Base-by-base conservation (phyloP, 92 coral and sea anemone species). In the Phenganax subtilis region DNA sequence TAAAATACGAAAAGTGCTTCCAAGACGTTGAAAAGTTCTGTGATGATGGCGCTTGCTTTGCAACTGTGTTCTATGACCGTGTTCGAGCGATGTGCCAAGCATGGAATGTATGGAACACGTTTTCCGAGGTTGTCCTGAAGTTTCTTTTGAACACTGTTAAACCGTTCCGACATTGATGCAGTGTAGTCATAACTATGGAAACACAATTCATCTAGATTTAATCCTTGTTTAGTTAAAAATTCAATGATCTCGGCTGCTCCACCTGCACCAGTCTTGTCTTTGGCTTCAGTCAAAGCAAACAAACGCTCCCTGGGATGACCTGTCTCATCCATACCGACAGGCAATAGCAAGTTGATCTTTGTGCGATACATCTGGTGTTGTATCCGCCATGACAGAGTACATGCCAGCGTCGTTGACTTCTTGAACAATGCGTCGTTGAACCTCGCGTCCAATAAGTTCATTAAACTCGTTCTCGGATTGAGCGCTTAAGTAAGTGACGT, bases 291-390 rank as follows among this genome's bases (percentile, higher is more conserved):
- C 56, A 73, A 29, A 8, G 77, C 47, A 16, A 73, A 3, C 59
- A 30, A 73, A 11, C 60, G 77, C 28, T 75, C 80, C 25, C 53
- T 75, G 55, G 80, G 64, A 62, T 75, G 80, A 55, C 80, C 80
- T 8, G 10, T 17, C 2, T 8, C 2, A 16, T 75, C 80, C 64
- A 75, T 75, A 54, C 37, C 66, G 80, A 52, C 80, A 75, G 20
- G 80, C 80, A 75, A 75, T 17, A 3, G 80, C 80, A 75, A 75
- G 80, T 27, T 64, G 80, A 75, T 75, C 80, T 75, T 75, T 75
- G 53, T 75, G 80, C 15, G 80, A 75, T 30, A 75, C 80, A 75
- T 75, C 80, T 75, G 80, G 80, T 16, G 66, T 75, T 75, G 80
- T 75, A 55, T 75, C 66, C 14, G 65, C 80, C 80, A 75, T 75